phyloP scores from a whole-genome alignment of 1,140 invertebrate species.

The Ladona fulva region DNA sequence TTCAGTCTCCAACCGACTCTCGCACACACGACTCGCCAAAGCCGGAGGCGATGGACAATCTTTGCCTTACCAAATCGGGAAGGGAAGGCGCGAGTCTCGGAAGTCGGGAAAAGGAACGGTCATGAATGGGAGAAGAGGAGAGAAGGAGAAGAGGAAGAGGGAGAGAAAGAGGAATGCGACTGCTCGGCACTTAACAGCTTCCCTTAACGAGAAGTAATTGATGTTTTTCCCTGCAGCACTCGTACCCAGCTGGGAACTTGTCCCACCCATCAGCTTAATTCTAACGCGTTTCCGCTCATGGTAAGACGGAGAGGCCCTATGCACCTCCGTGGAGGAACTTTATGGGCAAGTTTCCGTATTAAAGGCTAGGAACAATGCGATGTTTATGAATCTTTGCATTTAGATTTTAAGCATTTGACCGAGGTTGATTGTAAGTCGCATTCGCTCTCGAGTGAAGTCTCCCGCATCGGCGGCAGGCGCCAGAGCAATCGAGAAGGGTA shows the following conservation, averaged over 20 bases:
- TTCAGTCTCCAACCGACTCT: too few species aligned
- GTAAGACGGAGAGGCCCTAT: background rate
- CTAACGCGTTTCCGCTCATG: background rate
- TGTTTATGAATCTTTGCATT: background rate
- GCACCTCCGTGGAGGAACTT: background rate
- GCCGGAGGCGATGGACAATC: too few species aligned
- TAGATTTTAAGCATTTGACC: too few species aligned
- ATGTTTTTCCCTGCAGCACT: background rate
- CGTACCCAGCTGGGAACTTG: background rate
- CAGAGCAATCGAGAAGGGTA: too few species aligned
- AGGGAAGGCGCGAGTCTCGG: too few species aligned
- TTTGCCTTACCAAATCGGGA: too few species aligned
- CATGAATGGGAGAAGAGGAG: too few species aligned
- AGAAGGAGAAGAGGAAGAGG: background rate
- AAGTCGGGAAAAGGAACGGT: too few species aligned
- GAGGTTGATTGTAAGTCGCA: too few species aligned
- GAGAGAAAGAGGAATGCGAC: background rate
- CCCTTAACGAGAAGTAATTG: conserved; percentile 1
- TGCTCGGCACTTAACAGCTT: background rate
- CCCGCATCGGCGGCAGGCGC: too few species aligned
- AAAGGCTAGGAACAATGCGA: background rate
- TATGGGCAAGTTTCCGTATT: background rate
- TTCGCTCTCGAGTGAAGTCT: too few species aligned
- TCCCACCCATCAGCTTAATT: background rate
- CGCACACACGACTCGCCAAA: too few species aligned